Evolutionary conservation across 2,888 invertebrate species (phyloP).

Genomic region (Tubiluchus corallicola): DNA sequence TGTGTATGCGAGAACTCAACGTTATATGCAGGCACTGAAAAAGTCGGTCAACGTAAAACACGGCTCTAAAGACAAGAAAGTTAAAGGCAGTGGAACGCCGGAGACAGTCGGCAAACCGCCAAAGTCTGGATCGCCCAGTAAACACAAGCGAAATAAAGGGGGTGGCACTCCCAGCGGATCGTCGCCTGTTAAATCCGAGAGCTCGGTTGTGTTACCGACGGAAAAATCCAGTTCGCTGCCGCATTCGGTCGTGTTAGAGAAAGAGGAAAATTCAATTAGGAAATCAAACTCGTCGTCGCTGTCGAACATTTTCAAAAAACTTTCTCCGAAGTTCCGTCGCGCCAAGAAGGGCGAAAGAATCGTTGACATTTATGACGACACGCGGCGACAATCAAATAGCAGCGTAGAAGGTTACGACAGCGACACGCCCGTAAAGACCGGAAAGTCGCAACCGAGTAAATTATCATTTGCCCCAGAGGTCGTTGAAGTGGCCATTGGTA

Average conservation of each 20-base stretch:
- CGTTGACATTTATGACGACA: neutral
- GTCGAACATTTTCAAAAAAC: conserved; percentile 1
- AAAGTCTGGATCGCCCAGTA: no score
- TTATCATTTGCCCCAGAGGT: neutral
- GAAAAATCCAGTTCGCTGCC: neutral
- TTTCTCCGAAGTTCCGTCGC: neutral
- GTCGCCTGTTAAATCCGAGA: no score
- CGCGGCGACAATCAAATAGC: neutral
- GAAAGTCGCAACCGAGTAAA: neutral
- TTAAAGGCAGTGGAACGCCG: neutral
- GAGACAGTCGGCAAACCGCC: neutral
- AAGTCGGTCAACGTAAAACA: neutral
- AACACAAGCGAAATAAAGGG: no score
- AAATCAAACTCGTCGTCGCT: conserved; percentile 3
- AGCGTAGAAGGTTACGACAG: neutral
- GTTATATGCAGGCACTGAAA: neutral
- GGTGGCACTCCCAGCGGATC: no score
- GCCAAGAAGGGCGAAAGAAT: neutral
- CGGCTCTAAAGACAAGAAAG: neutral
- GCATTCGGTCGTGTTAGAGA: neutral
- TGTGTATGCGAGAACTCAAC: neutral
- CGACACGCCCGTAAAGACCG: neutral
- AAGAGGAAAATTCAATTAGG: no score
- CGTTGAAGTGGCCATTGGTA: neutral
- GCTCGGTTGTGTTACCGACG: neutral